Conservation (phyloP, 2,888 invertebrate species). For the Hydriomena furcata region DNA sequence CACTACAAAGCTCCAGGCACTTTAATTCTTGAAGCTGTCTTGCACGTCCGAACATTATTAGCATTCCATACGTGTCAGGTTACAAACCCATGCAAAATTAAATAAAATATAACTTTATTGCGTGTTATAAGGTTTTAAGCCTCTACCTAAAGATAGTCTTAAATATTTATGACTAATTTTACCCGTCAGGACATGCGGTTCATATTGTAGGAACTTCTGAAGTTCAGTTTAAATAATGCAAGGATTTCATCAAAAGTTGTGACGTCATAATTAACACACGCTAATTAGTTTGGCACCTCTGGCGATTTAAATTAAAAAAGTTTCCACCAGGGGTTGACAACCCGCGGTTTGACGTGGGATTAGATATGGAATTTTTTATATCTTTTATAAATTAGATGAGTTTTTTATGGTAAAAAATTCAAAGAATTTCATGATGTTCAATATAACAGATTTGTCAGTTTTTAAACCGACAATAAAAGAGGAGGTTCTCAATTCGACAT, state of each 20-base stretch:
- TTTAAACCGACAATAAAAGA: too few relatives aligned
- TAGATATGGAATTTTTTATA: slow-evolving; percentile 13
- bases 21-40: too few relatives aligned
- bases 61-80: too few relatives aligned
- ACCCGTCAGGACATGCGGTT: slow-evolving; percentile 11
- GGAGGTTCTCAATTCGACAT: too few relatives aligned
- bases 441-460: too few relatives aligned
- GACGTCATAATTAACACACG: slow-evolving; percentile 45
- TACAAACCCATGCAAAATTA: too few relatives aligned
- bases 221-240: slow-evolving; percentile 34
- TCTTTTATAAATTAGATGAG: slow-evolving; percentile 2
- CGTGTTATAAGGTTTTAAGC: neutral
- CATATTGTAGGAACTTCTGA: slow-evolving; percentile 22
- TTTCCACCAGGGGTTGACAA: slow-evolving; percentile 17
- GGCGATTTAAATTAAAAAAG: slow-evolving; percentile 23
- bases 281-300: slow-evolving; percentile 55
- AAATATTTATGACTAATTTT: slow-evolving; percentile 14
- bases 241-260: slow-evolving; percentile 41
- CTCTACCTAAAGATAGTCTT: neutral
- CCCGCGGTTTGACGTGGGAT: slow-evolving; percentile 12
- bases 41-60: too few relatives aligned
- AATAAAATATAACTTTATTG: too few relatives aligned
- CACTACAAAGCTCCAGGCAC: too few relatives aligned
- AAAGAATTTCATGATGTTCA: too few relatives aligned
- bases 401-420: neutral